Conservation (phyloP, 2,113 vertebrate genomes). For the Gavia stellata region DNA sequence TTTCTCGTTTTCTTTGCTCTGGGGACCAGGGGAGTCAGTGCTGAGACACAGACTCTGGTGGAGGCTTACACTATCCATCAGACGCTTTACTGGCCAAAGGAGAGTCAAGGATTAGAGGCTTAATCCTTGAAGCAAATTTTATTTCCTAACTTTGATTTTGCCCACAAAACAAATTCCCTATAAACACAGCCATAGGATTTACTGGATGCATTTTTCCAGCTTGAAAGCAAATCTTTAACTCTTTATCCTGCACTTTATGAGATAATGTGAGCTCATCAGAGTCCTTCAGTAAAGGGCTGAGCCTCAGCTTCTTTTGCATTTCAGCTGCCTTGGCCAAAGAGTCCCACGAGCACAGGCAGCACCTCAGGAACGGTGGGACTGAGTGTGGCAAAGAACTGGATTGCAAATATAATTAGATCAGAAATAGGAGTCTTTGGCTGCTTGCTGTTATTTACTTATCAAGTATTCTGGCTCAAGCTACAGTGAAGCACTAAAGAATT, state of each 20-base stretch:
- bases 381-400: neutral
- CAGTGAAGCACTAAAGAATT: neutral
- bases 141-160: slow-evolving; percentile 49
- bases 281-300: neutral
- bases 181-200: neutral
- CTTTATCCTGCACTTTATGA: neutral
- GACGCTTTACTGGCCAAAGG: slow-evolving; percentile 5
- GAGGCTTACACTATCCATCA: neutral
- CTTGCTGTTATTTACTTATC: neutral
- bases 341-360: neutral
- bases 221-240: slow-evolving; percentile 16
- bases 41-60: neutral
- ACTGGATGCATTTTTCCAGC: slow-evolving; percentile 5
- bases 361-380: neutral
- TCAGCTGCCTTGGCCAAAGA: neutral
- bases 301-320: neutral
- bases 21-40: neutral
- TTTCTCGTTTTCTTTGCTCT: neutral
- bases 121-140: slow-evolving; percentile 58
- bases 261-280: neutral
- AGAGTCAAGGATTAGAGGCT: slow-evolving; percentile 29
- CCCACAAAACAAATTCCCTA: slow-evolving; percentile 6
- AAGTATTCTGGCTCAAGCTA: neutral
- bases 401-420: neutral
- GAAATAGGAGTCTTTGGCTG: neutral